phyloP scores from a whole-genome alignment of 2,797 vertebrate genomes.

The Cyclura pinguis region DNA sequence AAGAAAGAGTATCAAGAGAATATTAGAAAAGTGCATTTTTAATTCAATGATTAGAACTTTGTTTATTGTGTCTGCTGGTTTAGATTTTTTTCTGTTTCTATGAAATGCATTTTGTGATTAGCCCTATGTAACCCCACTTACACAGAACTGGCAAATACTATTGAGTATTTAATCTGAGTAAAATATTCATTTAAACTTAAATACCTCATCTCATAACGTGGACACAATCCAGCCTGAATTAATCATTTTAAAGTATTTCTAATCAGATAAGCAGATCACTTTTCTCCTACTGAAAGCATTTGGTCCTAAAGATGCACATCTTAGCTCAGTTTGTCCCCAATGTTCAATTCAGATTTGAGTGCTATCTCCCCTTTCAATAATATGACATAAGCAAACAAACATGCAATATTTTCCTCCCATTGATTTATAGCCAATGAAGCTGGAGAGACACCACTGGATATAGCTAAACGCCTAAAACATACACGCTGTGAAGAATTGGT shows the following conservation, averaged over 20 bases:
- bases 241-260: background rate
- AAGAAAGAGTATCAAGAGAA: background rate
- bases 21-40: background rate
- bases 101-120: background rate
- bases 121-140: slow-evolving; percentile 6
- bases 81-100: background rate
- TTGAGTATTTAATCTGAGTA: background rate
- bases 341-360: slow-evolving; percentile 4
- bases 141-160: background rate
- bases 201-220: background rate
- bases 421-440: slow-evolving; percentile 91
- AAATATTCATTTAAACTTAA: background rate
- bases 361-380: background rate
- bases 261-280: background rate
- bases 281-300: background rate
- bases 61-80: background rate
- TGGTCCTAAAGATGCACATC: background rate
- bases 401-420: slow-evolving; percentile 36
- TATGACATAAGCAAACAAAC: background rate
- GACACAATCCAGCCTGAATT: background rate
- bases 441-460: slow-evolving; percentile 95
- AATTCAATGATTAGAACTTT: background rate
- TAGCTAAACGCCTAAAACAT: slow-evolving; percentile 93
- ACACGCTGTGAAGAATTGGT: slow-evolving; percentile 97
- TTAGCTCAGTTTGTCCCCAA: background rate